Evolutionary conservation across 1,140 invertebrate genomes (phyloP).

Genomic region (Drosophila tsacasi): DNA sequence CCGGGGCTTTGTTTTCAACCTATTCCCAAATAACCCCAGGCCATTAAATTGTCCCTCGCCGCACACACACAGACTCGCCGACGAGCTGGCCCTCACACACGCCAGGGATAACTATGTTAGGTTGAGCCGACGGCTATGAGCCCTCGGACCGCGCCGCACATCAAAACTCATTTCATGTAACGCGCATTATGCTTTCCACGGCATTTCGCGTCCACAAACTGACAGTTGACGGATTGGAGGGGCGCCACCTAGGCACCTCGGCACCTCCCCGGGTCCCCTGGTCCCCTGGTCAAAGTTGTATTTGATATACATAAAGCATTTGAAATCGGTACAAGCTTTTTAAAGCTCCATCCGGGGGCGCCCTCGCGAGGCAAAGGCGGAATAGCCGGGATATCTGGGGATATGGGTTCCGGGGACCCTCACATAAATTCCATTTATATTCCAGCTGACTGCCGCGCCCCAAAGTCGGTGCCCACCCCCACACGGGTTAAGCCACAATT

Average conservation of each 20-base stretch:
- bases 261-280: neutral
- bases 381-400: conserved; percentile 2
- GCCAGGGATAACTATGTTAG: conserved; percentile 51
- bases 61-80: conserved; percentile 22
- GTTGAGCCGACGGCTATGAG: conserved; percentile 43
- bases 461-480: conserved; percentile 52
- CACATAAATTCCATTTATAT: conserved; percentile 83
- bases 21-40: conserved; percentile 61
- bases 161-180: conserved; percentile 80
- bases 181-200: conserved; percentile 79
- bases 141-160: conserved; percentile 55
- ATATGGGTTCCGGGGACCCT: conserved; percentile 16
- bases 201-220: conserved; percentile 76
- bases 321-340: conserved; percentile 47
- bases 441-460: conserved; percentile 53
- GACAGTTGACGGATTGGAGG: conserved; percentile 62
- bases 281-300: conserved; percentile 56
- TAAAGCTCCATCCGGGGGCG: conserved; percentile 47
- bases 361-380: conserved; percentile 54
- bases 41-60: conserved; percentile 54
- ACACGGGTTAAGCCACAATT: conserved; percentile 79
- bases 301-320: conserved; percentile 55
- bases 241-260: conserved; percentile 12
- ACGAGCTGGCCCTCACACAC: conserved; percentile 1
- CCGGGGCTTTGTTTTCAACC: conserved; percentile 56